A percentile compares a stretch with the other conserved stretches of the same genome.
phyloP scores from a whole-genome alignment of 1,140 invertebrate species.

The Dysdera silvatica region DNA sequence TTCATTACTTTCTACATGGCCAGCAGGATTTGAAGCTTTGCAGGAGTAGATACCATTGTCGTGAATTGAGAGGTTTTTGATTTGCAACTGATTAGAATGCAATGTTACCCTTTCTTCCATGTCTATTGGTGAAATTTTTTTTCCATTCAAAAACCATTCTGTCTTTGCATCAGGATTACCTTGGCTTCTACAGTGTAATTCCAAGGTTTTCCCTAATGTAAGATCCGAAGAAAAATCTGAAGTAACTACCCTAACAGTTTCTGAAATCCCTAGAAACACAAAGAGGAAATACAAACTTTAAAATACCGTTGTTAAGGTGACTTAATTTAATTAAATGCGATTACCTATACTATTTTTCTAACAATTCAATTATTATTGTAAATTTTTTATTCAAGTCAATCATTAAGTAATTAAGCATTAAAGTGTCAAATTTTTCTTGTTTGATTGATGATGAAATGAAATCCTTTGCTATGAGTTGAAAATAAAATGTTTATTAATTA shows the following conservation, averaged over 20 bases:
- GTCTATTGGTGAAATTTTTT: slow-evolving; percentile 50
- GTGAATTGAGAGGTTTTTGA: slow-evolving; percentile 52
- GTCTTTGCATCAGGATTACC: slow-evolving; percentile 62
- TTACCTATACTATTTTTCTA: too few relatives aligned
- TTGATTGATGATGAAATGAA: too few relatives aligned
- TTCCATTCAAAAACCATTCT: slow-evolving; percentile 66
- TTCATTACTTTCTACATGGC: slow-evolving; percentile 50
- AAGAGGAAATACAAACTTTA: slow-evolving; percentile 19
- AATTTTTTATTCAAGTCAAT: too few relatives aligned
- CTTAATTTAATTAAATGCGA: too few relatives aligned
- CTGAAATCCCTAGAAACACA: slow-evolving; percentile 56
- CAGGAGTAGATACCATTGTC: slow-evolving; percentile 67
- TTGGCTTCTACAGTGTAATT: slow-evolving; percentile 62
- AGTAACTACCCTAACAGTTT: slow-evolving; percentile 54
- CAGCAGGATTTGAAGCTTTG: slow-evolving; percentile 56
- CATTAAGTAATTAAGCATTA: too few relatives aligned
- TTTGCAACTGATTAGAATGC: slow-evolving; percentile 54
- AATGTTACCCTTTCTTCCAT: slow-evolving; percentile 53
- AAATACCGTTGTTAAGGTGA: too few relatives aligned
- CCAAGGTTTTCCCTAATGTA: slow-evolving; percentile 53
- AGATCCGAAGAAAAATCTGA: slow-evolving; percentile 50
- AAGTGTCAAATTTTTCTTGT: too few relatives aligned
- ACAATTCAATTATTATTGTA: too few relatives aligned
- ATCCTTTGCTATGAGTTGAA: too few relatives aligned
- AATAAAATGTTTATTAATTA: too few relatives aligned